These are phyloP conservation scores for Serripes groenlandicus DNA, from an alignment of 2,888 invertebrate species.

Conservation along the genomic window DNA sequence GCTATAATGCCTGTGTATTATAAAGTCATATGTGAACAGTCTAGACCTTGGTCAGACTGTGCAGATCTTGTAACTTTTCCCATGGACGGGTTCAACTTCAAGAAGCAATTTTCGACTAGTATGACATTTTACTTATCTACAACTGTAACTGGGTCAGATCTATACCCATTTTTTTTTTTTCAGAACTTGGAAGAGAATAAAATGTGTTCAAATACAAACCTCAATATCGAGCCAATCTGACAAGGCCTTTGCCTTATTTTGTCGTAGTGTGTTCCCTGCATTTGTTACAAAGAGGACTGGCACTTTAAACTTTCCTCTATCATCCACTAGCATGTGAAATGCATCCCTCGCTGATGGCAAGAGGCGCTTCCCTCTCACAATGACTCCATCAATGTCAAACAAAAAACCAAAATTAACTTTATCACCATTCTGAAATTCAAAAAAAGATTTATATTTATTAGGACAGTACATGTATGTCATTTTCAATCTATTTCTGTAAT, in stretches of 20 bases:
- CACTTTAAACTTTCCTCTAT: slow-evolving; percentile 88
- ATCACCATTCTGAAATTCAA: slow-evolving; percentile 51
- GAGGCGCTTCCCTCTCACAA: slow-evolving; percentile 89
- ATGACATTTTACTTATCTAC: too few species aligned
- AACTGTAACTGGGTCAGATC: too few species aligned
- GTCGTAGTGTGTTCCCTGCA: slow-evolving; percentile 89
- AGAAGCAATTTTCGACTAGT: too few species aligned
- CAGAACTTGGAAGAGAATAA: too few species aligned
- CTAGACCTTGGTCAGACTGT: too few species aligned
- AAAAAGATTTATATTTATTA: neutral
- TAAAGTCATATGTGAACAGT: too few species aligned
- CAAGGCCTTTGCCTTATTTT: slow-evolving; percentile 89
- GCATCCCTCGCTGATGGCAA: slow-evolving; percentile 89
- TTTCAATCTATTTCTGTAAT: neutral
- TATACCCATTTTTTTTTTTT: too few species aligned
- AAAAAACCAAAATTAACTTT: slow-evolving; percentile 88
- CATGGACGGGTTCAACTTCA: too few species aligned
- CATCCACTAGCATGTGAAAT: slow-evolving; percentile 88
- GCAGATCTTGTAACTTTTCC: too few species aligned
- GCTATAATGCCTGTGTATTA: too few species aligned
- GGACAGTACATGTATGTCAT: neutral
- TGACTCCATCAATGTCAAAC: slow-evolving; percentile 91
- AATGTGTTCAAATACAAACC: slow-evolving; percentile 85
- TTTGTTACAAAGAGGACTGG: slow-evolving; percentile 90
- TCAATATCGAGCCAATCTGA: slow-evolving; percentile 89